A percentile compares a stretch with the other conserved stretches of the same genome.
phyloP scores from a whole-genome alignment of 2,888 invertebrate species.

The Trachelus troglodyta region DNA sequence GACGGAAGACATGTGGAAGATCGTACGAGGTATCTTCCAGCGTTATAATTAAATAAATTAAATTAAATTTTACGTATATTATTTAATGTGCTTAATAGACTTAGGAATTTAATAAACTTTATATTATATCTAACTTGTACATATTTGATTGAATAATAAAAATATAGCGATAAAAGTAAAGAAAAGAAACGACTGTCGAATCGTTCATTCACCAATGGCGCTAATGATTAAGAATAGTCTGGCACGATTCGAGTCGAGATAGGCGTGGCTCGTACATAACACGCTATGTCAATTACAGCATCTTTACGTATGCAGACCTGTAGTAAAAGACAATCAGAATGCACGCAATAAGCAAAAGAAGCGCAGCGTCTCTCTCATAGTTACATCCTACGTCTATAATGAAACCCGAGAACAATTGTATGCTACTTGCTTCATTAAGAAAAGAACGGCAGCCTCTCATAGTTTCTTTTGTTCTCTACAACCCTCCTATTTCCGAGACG shows the following conservation, averaged over 20 bases:
- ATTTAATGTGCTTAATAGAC: neutral
- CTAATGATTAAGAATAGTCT: neutral
- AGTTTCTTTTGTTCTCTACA: neutral
- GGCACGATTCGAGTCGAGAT: neutral
- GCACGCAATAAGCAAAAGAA: neutral
- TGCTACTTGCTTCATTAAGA: neutral
- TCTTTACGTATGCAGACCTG: neutral
- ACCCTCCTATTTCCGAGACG: neutral
- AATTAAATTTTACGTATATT: neutral
- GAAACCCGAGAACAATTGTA: neutral
- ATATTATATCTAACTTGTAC: neutral
- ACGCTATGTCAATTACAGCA: neutral
- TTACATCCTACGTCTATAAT: neutral
- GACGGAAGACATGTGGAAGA: neutral
- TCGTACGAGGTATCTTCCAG: neutral
- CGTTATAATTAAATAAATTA: neutral
- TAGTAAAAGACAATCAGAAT: conserved; percentile 1
- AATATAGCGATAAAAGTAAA: neutral
- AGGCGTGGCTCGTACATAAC: neutral
- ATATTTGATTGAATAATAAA: neutral
- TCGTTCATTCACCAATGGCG: neutral
- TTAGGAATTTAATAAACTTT: neutral
- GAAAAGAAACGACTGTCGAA: neutral
- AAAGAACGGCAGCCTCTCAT: neutral
- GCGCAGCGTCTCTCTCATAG: neutral